Base-by-base conservation (phyloP, 2,113 vertebrate genomes). In the Eublepharis macularius region DNA sequence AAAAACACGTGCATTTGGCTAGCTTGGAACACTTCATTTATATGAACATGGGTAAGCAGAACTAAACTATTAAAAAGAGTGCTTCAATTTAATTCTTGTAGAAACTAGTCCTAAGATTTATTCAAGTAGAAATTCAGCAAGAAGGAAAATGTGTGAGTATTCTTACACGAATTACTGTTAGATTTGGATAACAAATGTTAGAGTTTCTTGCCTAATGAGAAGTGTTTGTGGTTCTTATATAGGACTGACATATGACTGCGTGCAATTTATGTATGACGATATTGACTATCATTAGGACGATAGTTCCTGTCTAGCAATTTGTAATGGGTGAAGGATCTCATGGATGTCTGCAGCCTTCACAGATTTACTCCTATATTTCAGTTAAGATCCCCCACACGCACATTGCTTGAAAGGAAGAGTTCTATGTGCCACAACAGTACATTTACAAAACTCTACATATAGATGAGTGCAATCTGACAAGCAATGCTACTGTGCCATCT, bases 91-190 rank as follows among this genome's bases (percentile, higher is more conserved):
- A 68, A 90, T 87, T 74, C n/a, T 13, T 2, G 86, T 88, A 87
- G 88, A 74, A 93, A 45, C 87, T 87, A 83, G 17, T 63, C 88
- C 84, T 93, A 88, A 89, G 83, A 82, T 91, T 94, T 76, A 86
- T 39, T 80, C 80, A 57, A 83, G 29, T 91, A 63, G 86, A 32
- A 78, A 82, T 86, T 54, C 82, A 94, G 86, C 91, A 51, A 90
- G 72, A 84, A 90, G 90, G 82, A 93, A 92, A 88, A 92, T 95
- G 93, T 95, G 93, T 93, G 85, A 69, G 5, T 91, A 94, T 92
- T 90, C 88, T 87, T 95, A 88, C 0, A 57, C 92, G 63, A 94
- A 89, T 90, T 87, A 92, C 74, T 32, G 88, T 80, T 90, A 49
- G 65, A 93, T 90, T 66, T 90, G 86, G 93, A 34, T 47, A 47